Base-by-base conservation (phyloP, 2,797 vertebrate species). In the Tapera naevia region DNA sequence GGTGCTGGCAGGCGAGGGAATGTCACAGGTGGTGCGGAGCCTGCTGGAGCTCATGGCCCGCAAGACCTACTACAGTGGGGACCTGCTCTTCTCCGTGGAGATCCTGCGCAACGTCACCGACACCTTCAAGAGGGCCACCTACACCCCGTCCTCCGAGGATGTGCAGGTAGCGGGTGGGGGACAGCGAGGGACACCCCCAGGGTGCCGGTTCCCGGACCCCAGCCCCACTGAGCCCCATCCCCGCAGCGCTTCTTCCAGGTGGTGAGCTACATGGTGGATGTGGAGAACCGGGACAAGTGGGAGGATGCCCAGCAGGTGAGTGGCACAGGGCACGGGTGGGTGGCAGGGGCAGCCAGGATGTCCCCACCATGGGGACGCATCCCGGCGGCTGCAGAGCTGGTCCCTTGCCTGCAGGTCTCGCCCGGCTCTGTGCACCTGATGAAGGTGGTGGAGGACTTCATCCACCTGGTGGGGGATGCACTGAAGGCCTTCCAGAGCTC, bases 41-140 rank as follows among this genome's bases (percentile, higher is more conserved):
- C 98, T 99, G 97, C 98, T 99, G 98, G 99, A 99, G 96, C 98
- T 99, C 64, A 97, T 99, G 97, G 98, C 99, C 97, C 99, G 98
- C 97, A 99, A 98, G 97, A 99, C 98, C 96, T 99, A 99, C 98
- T 99, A 99, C 97, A 99, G 99, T 45, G 99, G 99, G 88, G 99
- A 99, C 98, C 98, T 99, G 97, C 99, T 99, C 96, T 99, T 99
- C 98, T 99, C 99, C 15, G 99, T 99, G 98, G 99, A 99, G 98
- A 99, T 99, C 97, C 98, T 99, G 97, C 99, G 99, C 98, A 99
- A 99, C 86, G 99, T 99, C 98, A 99, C 99, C 73, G 99, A 99
- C 98, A 99, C 99, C 98, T 99, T 99, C 98, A 99, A 99, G 98
- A 99, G 99, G 98, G 99, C 99, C 98, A 99, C 99, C 97, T 99